Base-by-base conservation (phyloP, 2,888 invertebrate species). In the Apamea sordens region DNA sequence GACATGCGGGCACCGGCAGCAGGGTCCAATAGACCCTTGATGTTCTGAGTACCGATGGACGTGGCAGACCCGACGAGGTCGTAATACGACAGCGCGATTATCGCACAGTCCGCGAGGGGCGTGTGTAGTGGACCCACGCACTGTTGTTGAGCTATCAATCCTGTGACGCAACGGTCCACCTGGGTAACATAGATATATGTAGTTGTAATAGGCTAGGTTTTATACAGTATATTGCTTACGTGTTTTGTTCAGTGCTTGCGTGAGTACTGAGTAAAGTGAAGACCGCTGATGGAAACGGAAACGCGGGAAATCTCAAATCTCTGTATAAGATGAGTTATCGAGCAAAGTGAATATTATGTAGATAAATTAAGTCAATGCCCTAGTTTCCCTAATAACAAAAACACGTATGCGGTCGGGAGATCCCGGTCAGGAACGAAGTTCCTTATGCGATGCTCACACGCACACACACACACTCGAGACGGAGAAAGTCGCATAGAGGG, bases 51-150 rank as follows among this genome's bases (percentile, higher is more conserved):
- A 64, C 99, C 99, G 83, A 99, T 99, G 0, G 99, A 98, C 0
- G 99, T 99, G 7, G 99, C 99, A 24, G 99, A 98, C 13, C 99
- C 99, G 79, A 98, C 98, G 67, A 97, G 97, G 82, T 98, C 98
- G 92, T 98, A 98, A 94, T 99, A 98, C 0, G 99, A 98, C 47
- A 99, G 97, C 0, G 99, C 99, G 10, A 98, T 98, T 72, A 99
- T 98, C 1, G 99, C 99, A 82, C 98, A 99, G 95, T 99, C 99
- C 0, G 99, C 99, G 8, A 99, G 96, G 0, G 99, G 99, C 0
- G 99, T 99, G 94, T 99, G 99, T 0, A 99, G 95, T 0, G 99
- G 99, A 0, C 99, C 99, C 44, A 99, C 99, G 93, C 99, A 99
- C 94, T 99, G 99, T 92, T 99, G 99, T 94, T 99, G 99, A 0